Percentiles rank a stretch among this genome's conserved stretches.
Conservation (phyloP, 1,140 invertebrate species). For the Helicoverpa zea region DNA sequence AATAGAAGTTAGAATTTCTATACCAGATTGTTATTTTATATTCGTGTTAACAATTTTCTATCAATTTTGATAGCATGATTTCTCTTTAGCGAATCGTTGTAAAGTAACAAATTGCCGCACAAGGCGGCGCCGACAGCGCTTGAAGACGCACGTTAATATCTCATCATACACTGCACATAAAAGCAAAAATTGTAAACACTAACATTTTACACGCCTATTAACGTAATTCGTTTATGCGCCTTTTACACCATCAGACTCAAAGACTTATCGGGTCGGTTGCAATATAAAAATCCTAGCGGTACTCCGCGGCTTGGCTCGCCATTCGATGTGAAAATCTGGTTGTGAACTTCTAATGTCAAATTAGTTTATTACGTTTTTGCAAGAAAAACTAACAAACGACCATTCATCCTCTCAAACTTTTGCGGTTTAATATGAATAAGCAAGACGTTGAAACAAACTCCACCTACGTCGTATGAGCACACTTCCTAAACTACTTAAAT, state of each 20-base stretch:
- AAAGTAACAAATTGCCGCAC: slow-evolving; percentile 41
- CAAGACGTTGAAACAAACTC: no score
- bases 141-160: slow-evolving; percentile 25
- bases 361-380: no score
- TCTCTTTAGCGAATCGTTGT: slow-evolving; percentile 16
- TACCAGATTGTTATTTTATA: neutral
- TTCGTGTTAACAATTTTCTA: slow-evolving; percentile 25
- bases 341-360: no score
- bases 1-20: no score
- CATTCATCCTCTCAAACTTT: no score
- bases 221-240: slow-evolving; percentile 63
- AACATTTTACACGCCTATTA: slow-evolving; percentile 70
- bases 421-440: no score
- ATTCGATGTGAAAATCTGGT: no score
- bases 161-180: slow-evolving; percentile 52
- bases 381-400: neutral
- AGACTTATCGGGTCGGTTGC: slow-evolving; percentile 4
- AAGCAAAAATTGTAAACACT: slow-evolving; percentile 69
- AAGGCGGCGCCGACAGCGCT: slow-evolving; percentile 51
- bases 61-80: neutral
- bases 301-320: no score
- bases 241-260: slow-evolving; percentile 45
- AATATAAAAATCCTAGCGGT: neutral
- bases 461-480: neutral
- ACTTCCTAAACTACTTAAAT: neutral